A percentile compares a stretch with the other conserved stretches of the same genome.
Evolutionary conservation across 2,888 invertebrate species (phyloP).

Genomic region (Orchestes rusci): DNA sequence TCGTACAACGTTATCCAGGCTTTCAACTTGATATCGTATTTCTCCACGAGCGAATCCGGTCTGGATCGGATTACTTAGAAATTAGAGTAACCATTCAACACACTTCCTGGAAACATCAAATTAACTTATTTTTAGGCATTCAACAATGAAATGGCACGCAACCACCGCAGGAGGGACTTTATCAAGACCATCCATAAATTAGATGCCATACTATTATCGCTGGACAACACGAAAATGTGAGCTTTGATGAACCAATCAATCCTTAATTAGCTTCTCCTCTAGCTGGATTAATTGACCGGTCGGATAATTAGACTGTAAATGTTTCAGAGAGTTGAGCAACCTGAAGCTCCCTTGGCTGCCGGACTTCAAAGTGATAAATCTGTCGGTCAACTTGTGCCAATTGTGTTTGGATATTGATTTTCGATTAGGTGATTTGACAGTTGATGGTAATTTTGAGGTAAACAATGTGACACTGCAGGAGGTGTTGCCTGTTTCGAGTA

Average conservation of each 20-base stretch:
- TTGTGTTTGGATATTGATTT: conserved; percentile 35
- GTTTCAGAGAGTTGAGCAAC: conserved; percentile 37
- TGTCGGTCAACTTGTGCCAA: conserved; percentile 36
- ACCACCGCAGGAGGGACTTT: conserved; percentile 45
- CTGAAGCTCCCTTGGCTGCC: conserved; percentile 38
- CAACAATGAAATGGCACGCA: conserved; percentile 51
- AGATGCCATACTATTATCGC: conserved; percentile 50
- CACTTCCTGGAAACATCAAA: too few species aligned
- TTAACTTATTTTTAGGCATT: conserved; percentile 52
- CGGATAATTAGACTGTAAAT: too few species aligned
- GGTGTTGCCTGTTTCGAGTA: conserved; percentile 37
- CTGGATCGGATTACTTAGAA: too few species aligned
- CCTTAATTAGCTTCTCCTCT: too few species aligned
- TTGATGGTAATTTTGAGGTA: conserved; percentile 38
- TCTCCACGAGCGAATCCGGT: too few species aligned
- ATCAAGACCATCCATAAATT: conserved; percentile 45
- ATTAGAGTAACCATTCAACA: too few species aligned
- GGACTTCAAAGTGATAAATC: conserved; percentile 38
- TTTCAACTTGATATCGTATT: too few species aligned
- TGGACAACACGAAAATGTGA: conserved; percentile 54
- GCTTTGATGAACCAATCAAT: too few species aligned
- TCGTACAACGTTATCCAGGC: too few species aligned
- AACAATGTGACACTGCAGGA: conserved; percentile 38
- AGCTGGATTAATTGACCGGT: too few species aligned
- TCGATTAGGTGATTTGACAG: conserved; percentile 37